Base-by-base conservation (phyloP, 2,888 invertebrate species). In the Chorisops tibialis region DNA sequence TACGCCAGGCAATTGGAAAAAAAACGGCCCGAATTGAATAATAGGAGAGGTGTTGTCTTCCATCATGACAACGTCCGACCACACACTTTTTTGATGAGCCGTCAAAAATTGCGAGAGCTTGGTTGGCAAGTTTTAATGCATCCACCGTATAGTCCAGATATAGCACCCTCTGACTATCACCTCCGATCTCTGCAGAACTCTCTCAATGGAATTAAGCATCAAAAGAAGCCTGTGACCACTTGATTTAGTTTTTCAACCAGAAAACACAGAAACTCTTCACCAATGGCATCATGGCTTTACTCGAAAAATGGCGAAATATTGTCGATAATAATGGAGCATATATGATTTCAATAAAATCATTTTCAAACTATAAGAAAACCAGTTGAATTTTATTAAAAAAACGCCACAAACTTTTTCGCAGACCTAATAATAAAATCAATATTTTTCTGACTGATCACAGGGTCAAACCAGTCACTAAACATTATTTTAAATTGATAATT, bases 161-260 rank as follows among this genome's bases (percentile, higher is more conserved):
- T 50, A 24, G 50, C 35, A 30, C 50, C 30, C 12, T 50, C 50
- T 14, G 50, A 50, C 50, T 35, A 50, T 24, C 39, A 62, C 39
- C 56, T 39, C 4, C 14, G 47, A 12, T 9, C 21, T 19, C 16
- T 19, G 47, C 47, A 19, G 21, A 47, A 16, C 47, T 47, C 21
- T 47, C 16, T 47, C 7, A 18, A 16, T 14, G 4, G 16, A 50
- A 50, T 24, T 35, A 24, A 12, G 30, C 35, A 35, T 35, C 50
- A 30, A 50, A 35, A 35, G 14, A 35, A 16, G 14, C 12, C 50
- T 30, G 50, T 50, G 50, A 50, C 30, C 35, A 50, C 19, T 30
- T 50, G 16, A 16, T 16, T 24, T 7, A 50, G 37, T 35, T 50
- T 50, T 50, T 50, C 50, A 35, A 16, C 50, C 24, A n/a, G n/a